Conservation (phyloP, 2,797 vertebrate species). For the Meda fulgida region DNA sequence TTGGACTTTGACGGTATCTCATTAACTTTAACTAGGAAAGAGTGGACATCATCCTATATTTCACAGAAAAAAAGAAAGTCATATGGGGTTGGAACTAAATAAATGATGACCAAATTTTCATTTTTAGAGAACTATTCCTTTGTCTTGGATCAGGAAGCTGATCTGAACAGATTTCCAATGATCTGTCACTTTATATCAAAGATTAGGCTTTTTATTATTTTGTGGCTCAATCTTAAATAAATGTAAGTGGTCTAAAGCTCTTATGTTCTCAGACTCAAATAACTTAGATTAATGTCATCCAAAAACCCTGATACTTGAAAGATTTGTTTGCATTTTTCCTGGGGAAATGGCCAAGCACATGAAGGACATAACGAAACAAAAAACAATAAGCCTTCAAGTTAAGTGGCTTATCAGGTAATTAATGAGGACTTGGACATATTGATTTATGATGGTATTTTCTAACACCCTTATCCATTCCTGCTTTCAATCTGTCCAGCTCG, state of each 20-base stretch:
- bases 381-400: conserved; percentile 48
- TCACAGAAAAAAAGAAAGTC: background rate
- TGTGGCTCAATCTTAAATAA: conserved; percentile 1
- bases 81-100: background rate
- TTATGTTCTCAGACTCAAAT: conserved; percentile 27
- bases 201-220: background rate
- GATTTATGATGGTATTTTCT: conserved; percentile 53
- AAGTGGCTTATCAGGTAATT: conserved; percentile 56
- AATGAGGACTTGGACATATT: conserved; percentile 48
- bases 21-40: background rate
- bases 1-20: background rate
- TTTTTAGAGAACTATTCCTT: conserved; percentile 6
- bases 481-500: conserved; percentile 30
- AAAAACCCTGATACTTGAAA: conserved; percentile 40
- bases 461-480: conserved; percentile 51
- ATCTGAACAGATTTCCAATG: conserved; percentile 17
- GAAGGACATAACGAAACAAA: conserved; percentile 31
- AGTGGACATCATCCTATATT: background rate
- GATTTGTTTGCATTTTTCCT: conserved; percentile 42
- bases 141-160: background rate
- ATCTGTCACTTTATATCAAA: conserved; percentile 38
- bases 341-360: conserved; percentile 24
- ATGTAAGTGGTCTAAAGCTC: conserved; percentile 12
- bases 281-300: conserved; percentile 43
- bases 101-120: background rate